Percentiles rank a stretch among this genome's conserved stretches.
phyloP scores from a whole-genome alignment of 92 coral and sea anemone species.

The Heliopora coerulea region DNA sequence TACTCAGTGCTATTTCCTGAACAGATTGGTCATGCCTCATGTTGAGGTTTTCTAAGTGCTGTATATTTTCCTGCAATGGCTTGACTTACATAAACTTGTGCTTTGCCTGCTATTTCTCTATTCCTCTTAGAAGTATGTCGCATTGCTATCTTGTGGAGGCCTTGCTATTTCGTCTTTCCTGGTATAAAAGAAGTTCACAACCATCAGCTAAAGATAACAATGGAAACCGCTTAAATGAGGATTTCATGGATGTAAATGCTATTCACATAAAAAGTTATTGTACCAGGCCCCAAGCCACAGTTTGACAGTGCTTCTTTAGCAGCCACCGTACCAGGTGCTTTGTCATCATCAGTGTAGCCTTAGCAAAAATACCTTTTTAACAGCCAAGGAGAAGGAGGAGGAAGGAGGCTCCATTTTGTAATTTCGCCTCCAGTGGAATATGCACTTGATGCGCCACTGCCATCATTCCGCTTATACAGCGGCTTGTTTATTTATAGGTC shows the following conservation, averaged over 20 bases:
- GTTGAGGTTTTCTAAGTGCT: slow-evolving; percentile 7
- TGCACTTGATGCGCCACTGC: too few species aligned
- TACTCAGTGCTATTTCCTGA: too few species aligned
- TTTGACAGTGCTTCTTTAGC: slow-evolving; percentile 34
- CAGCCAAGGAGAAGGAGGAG: too few species aligned
- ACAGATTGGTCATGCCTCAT: too few species aligned
- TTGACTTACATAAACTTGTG: neutral
- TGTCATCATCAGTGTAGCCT: neutral
- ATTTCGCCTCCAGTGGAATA: too few species aligned
- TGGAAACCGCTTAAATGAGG: slow-evolving; percentile 36
- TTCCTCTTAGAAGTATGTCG: slow-evolving; percentile 55
- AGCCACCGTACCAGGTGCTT: slow-evolving; percentile 33
- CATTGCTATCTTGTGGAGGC: slow-evolving; percentile 49
- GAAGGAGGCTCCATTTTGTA: too few species aligned
- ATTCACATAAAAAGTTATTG: slow-evolving; percentile 19
- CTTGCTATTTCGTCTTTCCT: slow-evolving; percentile 61
- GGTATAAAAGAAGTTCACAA: slow-evolving; percentile 60
- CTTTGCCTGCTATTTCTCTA: neutral
- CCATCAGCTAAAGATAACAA: slow-evolving; percentile 46
- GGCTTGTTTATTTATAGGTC: too few species aligned
- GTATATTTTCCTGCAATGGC: slow-evolving; percentile 1
- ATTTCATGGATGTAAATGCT: slow-evolving; percentile 1
- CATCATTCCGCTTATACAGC: too few species aligned
- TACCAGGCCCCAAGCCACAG: slow-evolving; percentile 47
- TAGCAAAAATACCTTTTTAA: slow-evolving; percentile 41